These are phyloP conservation scores for Echinarachnius parma DNA, from an alignment of 53 echinoderm and acorn worm genomes.

Conservation along the genomic window DNA sequence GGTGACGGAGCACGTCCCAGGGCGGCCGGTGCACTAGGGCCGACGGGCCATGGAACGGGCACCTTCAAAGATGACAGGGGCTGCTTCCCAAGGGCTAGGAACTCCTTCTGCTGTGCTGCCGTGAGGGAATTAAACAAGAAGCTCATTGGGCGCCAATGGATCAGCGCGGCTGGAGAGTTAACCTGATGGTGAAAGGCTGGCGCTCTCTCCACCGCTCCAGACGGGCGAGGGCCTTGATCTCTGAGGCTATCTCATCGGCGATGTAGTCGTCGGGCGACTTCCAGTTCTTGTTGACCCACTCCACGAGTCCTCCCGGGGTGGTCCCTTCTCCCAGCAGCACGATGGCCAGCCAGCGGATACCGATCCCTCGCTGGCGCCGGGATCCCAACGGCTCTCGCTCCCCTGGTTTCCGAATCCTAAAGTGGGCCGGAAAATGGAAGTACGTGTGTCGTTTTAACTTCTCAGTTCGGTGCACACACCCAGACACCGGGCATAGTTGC, in stretches of 20 bases:
- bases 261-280: not conserved
- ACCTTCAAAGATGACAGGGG: no score
- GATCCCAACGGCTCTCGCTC: no score
- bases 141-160: no score
- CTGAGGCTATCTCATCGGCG: slow-evolving; percentile 20
- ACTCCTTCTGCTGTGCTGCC: no score
- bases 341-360: slow-evolving; percentile 11
- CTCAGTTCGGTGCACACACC: slow-evolving; percentile 24
- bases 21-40: no score
- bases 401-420: slow-evolving; percentile 1
- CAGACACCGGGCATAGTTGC: slow-evolving; percentile 23
- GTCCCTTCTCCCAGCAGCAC: slow-evolving; percentile 4
- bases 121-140: no score
- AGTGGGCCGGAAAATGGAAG: slow-evolving; percentile 19
- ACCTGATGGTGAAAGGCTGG: no score
- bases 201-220: slow-evolving; percentile 21
- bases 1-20: no score
- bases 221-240: not conserved
- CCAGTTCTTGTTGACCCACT: slow-evolving; percentile 11
- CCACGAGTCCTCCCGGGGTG: not conserved
- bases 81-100: no score
- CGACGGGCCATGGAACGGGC: no score
- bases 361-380: not conserved
- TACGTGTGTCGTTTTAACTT: slow-evolving; percentile 33
- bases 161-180: no score